Conservation (phyloP, 2,113 vertebrate genomes). For the Eptatretus burgeri region DNA sequence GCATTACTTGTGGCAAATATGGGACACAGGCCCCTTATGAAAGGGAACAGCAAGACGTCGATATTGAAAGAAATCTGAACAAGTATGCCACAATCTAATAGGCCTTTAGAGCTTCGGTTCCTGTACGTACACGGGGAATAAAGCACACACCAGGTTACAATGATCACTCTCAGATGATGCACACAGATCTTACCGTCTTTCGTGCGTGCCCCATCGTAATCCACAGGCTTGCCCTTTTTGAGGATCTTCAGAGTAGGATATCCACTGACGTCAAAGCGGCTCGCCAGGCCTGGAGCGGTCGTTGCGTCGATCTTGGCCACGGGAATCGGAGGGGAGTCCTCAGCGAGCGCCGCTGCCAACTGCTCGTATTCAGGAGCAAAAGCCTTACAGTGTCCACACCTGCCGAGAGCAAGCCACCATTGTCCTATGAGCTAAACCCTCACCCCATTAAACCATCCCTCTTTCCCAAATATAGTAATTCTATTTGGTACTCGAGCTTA, state of each 20-base stretch:
- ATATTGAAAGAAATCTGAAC: too few species aligned
- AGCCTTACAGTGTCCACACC: constrained; percentile 90
- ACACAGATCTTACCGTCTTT: constrained; percentile 28
- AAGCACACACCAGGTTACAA: too few species aligned
- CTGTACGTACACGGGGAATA: too few species aligned
- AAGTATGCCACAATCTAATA: too few species aligned
- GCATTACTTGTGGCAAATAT: too few species aligned
- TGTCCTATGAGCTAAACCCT: not conserved
- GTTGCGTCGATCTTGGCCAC: constrained; percentile 79
- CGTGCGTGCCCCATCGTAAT: constrained; percentile 54
- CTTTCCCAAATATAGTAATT: not conserved
- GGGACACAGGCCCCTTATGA: too few species aligned
- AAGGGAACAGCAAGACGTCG: too few species aligned
- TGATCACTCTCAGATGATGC: too few species aligned
- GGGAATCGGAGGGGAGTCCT: constrained; percentile 49
- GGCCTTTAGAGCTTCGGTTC: too few species aligned
- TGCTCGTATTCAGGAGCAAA: constrained; percentile 79
- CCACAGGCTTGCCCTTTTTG: constrained; percentile 56
- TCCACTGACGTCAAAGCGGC: constrained; percentile 53
- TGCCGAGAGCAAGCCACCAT: constrained; percentile 12
- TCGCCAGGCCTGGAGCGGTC: constrained; percentile 22
- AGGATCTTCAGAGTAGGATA: constrained; percentile 90
- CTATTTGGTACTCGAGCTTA: not conserved
- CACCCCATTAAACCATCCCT: not conserved
- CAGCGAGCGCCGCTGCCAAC: constrained; percentile 45